Evolutionary conservation across 2,888 invertebrate species (phyloP), one percentile per base, ranked within the genome.

Genomic region (Diaprepes abbreviatus): DNA sequence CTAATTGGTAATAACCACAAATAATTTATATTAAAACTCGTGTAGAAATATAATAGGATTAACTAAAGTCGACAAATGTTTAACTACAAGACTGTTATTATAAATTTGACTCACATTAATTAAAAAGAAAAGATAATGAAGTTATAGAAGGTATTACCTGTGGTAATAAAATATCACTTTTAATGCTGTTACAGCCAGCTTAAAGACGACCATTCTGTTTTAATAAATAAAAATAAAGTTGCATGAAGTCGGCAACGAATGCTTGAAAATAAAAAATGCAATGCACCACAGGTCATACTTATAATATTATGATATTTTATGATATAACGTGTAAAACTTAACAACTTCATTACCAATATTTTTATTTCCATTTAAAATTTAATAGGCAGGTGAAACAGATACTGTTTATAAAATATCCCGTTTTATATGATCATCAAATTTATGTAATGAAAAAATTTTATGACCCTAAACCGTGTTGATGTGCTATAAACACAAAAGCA

Each of bases 381-480:
- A 50, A 28, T 50, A 28, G 31, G 28, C 14, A 50, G 48, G 48
- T 50, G 28, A 16, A 50, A 14, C 14, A 14, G 14, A 28, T n/a
- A 28, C 48, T 28, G 28, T 50, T 50, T 28, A 28, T 48, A 28
- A 50, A 50, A 50, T 50, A 50, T 50, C 28, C 48, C 48, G 28
- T 50, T 50, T 28, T 28, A 48, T 12, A 48, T 48, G 48, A 50
- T 50, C 48, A 16, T 14, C 28, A 50, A 50, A 50, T 50, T 50
- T 50, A 28, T 50, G 48, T 50, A 50, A 50, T 50, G 48, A 50
- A 12, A 48, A 17, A 45, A n/a, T 31, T 50, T 50, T 50, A 50
- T 50, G 14, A 12, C 48, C 16, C 28, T 50, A 28, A 50, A 50
- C 48, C 48, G 48, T 50, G 48, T 28, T 50, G 48, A 50, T 50